These are phyloP conservation scores for Monopterus albus DNA, from an alignment of 2,113 vertebrate species.

Conservation along the genomic window DNA sequence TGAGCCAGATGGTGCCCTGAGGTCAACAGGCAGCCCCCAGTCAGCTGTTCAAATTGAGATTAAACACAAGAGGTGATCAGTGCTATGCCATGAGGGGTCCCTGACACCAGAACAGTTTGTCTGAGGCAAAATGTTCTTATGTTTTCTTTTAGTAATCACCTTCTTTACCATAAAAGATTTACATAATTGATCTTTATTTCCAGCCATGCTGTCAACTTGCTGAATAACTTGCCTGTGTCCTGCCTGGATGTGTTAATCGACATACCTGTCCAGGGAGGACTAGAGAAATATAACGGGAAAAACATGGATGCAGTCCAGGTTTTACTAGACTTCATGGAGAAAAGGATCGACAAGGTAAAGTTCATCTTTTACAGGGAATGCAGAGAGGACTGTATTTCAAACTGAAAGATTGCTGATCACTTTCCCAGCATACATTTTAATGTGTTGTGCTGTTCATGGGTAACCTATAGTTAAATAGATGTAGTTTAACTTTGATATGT, in stretches of 20 bases:
- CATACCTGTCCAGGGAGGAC: slow-evolving; percentile 86
- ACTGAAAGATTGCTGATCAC: too few species aligned
- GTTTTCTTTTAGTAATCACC: slow-evolving; percentile 6
- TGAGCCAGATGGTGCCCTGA: neutral
- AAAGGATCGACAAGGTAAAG: slow-evolving; percentile 96
- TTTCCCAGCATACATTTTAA: too few species aligned
- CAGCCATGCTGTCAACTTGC: slow-evolving; percentile 95
- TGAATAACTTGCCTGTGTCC: slow-evolving; percentile 94
- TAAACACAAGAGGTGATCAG: slow-evolving; percentile 6
- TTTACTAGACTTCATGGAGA: slow-evolving; percentile 96
- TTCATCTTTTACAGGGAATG: slow-evolving; percentile 4
- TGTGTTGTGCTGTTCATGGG: too few species aligned
- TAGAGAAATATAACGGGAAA: slow-evolving; percentile 87
- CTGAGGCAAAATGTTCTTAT: neutral
- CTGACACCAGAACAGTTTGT: neutral
- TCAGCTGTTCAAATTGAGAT: slow-evolving; percentile 11
- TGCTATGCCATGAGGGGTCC: neutral
- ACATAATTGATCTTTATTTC: slow-evolving; percentile 23
- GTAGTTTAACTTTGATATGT: too few species aligned
- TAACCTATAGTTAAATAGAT: too few species aligned
- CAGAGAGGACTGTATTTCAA: too few species aligned
- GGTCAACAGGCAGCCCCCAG: neutral
- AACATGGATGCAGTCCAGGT: slow-evolving; percentile 91
- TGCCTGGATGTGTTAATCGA: slow-evolving; percentile 94
- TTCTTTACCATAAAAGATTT: too few species aligned